Evolutionary conservation across 2,888 invertebrate genomes (phyloP), one percentile per base, ranked within the genome.

Genomic region (Trissoscelio sp.): DNA sequence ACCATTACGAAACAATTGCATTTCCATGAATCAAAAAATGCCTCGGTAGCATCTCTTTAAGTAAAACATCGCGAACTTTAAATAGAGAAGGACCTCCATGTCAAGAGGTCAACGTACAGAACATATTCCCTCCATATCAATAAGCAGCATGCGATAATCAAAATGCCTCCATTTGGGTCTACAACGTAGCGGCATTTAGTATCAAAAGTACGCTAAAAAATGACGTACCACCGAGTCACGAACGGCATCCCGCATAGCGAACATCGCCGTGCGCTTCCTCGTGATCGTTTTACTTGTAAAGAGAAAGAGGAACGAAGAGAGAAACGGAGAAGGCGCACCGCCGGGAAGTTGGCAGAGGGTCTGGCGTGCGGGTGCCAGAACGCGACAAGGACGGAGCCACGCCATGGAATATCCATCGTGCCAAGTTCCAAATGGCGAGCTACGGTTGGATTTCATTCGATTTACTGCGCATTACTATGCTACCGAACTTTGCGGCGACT

Each of bases 81-180:
- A 79, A 79, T 74, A 70, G 64, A 69, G 46, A 62, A 64, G 57
- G 70, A 74, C 69, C 69, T 48, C 31, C 12, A 57, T 64, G 69
- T 74, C 64, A 66, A 39, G 34, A 46, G 69, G 67, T 73, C 74
- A 80, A 57, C 62, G 64, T 64, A 70, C 74, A 57, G 72, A 79
- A 80, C 69, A 69, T 62, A 74, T 28, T 64, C 39, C 42, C 48
- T 55, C 34, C 42, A 39, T 81, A 77, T 81, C 81, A 77, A 81
- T 81, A 72, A 81, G 77, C 81, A 77, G 39, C 77, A 81, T 77
- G 73, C 73, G 73, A 81, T 81, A 81, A 81, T 81, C 81, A 81
- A 81, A 81, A 78, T 78, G 78, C 78, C 70, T 73, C 77, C 81
- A 77, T 73, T 77, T 73, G 53, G 74, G 77, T 72, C 53, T 77